Conservation (phyloP, 2,888 invertebrate species). For the Orchesella flavescens region DNA sequence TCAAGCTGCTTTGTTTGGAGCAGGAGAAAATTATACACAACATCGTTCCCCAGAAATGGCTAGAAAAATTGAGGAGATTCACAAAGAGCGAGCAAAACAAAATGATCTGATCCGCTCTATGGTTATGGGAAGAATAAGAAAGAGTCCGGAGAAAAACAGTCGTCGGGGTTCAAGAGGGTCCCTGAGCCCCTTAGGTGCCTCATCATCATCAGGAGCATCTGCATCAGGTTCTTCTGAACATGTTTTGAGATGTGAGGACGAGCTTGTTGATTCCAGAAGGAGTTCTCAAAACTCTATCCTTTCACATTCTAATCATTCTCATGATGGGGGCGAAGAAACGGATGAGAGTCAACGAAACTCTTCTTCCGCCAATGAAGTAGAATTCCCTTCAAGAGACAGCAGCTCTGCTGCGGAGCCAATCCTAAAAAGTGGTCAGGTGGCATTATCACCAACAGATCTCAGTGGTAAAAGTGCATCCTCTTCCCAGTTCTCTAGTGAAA, state of each 20-base stretch:
- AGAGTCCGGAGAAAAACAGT: slow-evolving; percentile 78
- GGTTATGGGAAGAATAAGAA: slow-evolving; percentile 83
- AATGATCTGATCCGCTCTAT: slow-evolving; percentile 88
- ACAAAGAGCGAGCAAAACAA: slow-evolving; percentile 85
- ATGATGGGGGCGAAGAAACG: slow-evolving; percentile 34
- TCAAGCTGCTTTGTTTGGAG: not conserved
- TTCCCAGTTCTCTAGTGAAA: slow-evolving; percentile 28
- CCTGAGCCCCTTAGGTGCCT: slow-evolving; percentile 64
- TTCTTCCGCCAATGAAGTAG: slow-evolving; percentile 20
- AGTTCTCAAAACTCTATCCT: slow-evolving; percentile 66
- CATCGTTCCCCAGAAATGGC: slow-evolving; percentile 77
- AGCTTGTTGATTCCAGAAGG: slow-evolving; percentile 45
- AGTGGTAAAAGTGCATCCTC: slow-evolving; percentile 28
- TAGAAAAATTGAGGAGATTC: slow-evolving; percentile 83
- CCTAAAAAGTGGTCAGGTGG: not conserved
- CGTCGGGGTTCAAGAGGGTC: slow-evolving; percentile 75
- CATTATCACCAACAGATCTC: not conserved
- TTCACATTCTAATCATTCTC: slow-evolving; percentile 33
- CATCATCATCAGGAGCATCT: slow-evolving; percentile 59
- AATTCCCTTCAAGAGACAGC: slow-evolving; percentile 30
- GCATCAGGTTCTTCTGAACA: slow-evolving; percentile 64
- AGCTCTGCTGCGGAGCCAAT: slow-evolving; percentile 36
- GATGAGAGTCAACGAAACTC: slow-evolving; percentile 33
- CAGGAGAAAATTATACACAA: not conserved
- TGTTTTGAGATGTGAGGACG: slow-evolving; percentile 35